Percentiles rank a stretch among this genome's conserved stretches.
phyloP scores from a whole-genome alignment of 2,113 vertebrate genomes.

The Psittacula cyanocephala region DNA sequence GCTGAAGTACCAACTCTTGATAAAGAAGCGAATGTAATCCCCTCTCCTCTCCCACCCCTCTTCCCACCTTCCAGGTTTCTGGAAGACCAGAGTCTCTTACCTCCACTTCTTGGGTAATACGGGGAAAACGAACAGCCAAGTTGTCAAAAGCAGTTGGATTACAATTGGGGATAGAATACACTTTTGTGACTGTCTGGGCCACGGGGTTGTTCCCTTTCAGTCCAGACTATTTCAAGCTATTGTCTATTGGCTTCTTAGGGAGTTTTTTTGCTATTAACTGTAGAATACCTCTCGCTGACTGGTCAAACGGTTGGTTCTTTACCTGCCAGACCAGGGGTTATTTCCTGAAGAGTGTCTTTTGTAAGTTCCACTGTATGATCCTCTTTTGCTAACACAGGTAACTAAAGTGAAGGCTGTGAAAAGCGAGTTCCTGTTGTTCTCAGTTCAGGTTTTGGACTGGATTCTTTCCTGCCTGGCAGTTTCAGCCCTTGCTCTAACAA shows the following conservation, averaged over 20 bases:
- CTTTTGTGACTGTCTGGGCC: background rate
- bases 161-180: background rate
- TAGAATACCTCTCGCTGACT: background rate
- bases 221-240: background rate
- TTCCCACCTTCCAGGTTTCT: background rate
- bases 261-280: background rate
- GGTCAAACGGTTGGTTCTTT: background rate
- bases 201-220: background rate
- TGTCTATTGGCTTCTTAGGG: background rate
- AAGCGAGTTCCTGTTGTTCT: background rate
- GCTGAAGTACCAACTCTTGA: background rate
- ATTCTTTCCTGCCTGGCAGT: background rate
- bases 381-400: background rate
- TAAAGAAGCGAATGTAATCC: background rate
- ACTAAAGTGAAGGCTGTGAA: background rate
- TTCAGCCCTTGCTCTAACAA: background rate
- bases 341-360: conserved; percentile 27
- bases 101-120: conserved; percentile 35
- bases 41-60: background rate
- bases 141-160: background rate
- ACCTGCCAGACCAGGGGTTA: background rate
- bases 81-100: conserved; percentile 16
- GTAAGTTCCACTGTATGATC: background rate
- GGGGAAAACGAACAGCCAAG: background rate
- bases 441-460: background rate